Evolutionary conservation across 92 coral and sea anemone genomes (phyloP).

Genomic region (Porites divaricata): DNA sequence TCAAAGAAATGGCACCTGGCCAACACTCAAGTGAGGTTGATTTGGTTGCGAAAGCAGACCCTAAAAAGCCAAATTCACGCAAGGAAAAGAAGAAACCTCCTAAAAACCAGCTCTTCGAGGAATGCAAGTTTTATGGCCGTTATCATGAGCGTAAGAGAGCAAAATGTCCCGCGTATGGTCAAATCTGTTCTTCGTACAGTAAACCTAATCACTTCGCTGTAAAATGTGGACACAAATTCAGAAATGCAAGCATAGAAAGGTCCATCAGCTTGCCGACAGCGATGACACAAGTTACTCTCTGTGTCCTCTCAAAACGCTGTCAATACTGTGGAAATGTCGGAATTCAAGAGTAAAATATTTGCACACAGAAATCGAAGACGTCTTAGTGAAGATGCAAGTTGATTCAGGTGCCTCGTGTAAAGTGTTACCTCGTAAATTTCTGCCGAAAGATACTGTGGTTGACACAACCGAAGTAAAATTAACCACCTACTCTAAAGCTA

Average conservation of each 20-base stretch:
- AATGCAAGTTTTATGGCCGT: conserved; percentile 44
- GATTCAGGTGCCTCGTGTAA: conserved; percentile 49
- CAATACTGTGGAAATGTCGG: conserved; percentile 7
- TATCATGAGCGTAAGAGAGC: conserved; percentile 34
- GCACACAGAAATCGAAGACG: conserved; percentile 6
- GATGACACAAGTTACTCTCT: conserved; percentile 10
- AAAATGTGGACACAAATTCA: conserved; percentile 21
- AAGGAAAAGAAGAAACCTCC: conserved; percentile 12
- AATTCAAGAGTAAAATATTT: not conserved
- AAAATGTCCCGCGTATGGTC: conserved; percentile 61
- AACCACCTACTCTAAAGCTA: conserved; percentile 29
- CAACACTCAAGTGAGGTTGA: not conserved
- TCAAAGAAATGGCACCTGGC: conserved; percentile 49
- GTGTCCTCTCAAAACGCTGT: conserved; percentile 4
- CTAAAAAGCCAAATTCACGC: not conserved
- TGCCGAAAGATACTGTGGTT: conserved; percentile 17
- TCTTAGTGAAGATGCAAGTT: conserved; percentile 35
- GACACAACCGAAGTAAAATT: conserved; percentile 8
- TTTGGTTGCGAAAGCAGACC: too few species aligned
- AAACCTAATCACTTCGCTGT: conserved; percentile 47
- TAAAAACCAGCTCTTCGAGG: not conserved
- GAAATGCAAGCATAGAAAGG: not conserved
- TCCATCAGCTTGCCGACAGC: conserved; percentile 22
- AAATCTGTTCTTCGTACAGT: conserved; percentile 41
- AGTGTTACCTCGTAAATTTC: conserved; percentile 30